These are phyloP conservation scores for Phasianus colchicus DNA, from an alignment of 2,113 vertebrate genomes.

Conservation along the genomic window DNA sequence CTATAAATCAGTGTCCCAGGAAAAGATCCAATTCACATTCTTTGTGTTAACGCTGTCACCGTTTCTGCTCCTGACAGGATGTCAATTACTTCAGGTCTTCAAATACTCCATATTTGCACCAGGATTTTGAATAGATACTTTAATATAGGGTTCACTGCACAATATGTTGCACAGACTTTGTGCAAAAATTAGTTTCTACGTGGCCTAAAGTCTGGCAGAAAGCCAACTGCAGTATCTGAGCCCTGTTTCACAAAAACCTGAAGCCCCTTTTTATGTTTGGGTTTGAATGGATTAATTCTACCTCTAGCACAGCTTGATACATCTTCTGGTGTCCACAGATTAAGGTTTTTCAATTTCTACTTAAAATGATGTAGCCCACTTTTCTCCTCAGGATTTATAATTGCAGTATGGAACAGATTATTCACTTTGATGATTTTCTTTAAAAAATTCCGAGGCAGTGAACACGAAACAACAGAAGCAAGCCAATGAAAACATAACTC, in stretches of 20 bases:
- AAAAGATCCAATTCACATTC: background rate
- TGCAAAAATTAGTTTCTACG: background rate
- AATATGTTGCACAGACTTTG: background rate
- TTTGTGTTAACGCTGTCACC: background rate
- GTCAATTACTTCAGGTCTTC: background rate
- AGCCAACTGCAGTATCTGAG: background rate
- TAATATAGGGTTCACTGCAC: background rate
- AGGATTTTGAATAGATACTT: background rate
- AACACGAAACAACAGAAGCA: background rate
- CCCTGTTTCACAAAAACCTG: background rate
- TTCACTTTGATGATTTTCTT: background rate
- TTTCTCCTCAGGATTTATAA: background rate
- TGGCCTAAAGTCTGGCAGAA: background rate
- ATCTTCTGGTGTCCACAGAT: background rate
- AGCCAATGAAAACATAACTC: background rate
- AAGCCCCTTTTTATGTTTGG: background rate
- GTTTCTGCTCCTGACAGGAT: background rate
- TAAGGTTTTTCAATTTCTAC: background rate
- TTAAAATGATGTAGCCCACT: background rate
- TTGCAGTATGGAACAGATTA: background rate
- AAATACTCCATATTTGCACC: background rate
- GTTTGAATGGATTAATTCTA: background rate
- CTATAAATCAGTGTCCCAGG: background rate
- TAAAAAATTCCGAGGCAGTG: background rate
- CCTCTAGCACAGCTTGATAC: background rate